Evolutionary conservation across 2,797 vertebrate genomes (phyloP), one percentile per base, ranked within the genome.

Genomic region (Phrynocephalus forsythii): DNA sequence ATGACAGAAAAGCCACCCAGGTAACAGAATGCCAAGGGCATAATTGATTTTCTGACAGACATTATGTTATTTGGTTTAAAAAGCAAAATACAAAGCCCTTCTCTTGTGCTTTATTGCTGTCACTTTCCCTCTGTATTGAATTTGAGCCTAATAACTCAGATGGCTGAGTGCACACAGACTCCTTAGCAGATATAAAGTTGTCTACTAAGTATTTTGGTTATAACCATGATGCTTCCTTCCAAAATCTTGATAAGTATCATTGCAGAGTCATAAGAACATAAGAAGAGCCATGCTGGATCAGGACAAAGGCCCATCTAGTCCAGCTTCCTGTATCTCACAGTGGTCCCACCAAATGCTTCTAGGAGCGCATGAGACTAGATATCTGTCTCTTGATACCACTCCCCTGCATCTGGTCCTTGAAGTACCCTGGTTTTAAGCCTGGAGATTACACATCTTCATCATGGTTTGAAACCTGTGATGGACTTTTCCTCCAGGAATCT

Each of bases 1-100:
- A 20, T 83, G 87, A 85, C 87, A 88, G 85, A 91, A 91, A 89
- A 86, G 66, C 44, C 68, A 89, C 48, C 30, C 52, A 82, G 71
- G 76, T 38, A 79, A 85, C 82, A 91, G 68, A 79, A 84, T 87
- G 73, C 72, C 78, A 80, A 88, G 88, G 79, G 82, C 50, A 87
- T 90, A 81, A 90, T 84, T 38, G 60, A 68, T 88, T 63, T 81
- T 38, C 26, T 48, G 68, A 56, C 78, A 63, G n/a, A 26, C 1
- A 83, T 82, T 77, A 22, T 67, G 10, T 26, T 77, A 77, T 28
- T 91, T 85, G 84, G 60, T 24, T 82, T 79, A 48, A 66, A 68
- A 84, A 84, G 83, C 88, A 85, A 94, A 85, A 83, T 56, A 71
- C 0, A 50, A 82, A 67, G 9, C 5, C 11, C 78, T 85, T 82